Conservation (phyloP, 1,140 invertebrate genomes). For the Hestina assimilis region DNA sequence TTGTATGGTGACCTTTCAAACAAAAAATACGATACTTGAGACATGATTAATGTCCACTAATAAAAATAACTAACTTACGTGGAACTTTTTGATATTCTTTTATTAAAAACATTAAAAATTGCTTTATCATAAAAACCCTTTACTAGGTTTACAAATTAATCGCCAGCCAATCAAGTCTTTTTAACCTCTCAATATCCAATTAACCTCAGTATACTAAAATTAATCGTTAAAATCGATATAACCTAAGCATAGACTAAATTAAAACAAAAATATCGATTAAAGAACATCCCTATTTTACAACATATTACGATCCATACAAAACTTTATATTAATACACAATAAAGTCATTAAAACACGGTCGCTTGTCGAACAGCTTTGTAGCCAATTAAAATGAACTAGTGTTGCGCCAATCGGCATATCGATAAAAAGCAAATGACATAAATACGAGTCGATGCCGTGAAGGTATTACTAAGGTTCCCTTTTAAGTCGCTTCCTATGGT, state of each 20-base stretch:
- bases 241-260: background rate
- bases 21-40: too few species aligned
- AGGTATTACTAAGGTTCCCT: slow-evolving; percentile 61
- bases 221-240: background rate
- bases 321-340: slow-evolving; percentile 45
- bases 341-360: slow-evolving; percentile 52
- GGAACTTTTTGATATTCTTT: too few species aligned
- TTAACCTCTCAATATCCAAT: background rate
- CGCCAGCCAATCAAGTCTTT: background rate
- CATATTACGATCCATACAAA: slow-evolving; percentile 4
- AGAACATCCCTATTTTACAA: slow-evolving; percentile 27
- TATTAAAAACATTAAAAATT: too few species aligned
- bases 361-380: slow-evolving; percentile 38
- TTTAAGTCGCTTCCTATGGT: slow-evolving; percentile 53
- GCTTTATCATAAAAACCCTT: background rate
- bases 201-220: background rate
- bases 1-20: too few species aligned
- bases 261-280: slow-evolving; percentile 14
- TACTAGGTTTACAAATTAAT: background rate
- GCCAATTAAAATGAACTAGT: slow-evolving; percentile 62
- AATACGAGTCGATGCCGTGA: slow-evolving; percentile 56
- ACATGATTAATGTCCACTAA: too few species aligned
- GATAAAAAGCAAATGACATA: slow-evolving; percentile 57
- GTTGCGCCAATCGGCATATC: slow-evolving; percentile 50
- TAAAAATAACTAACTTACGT: too few species aligned